These are phyloP conservation scores for Vulpes vulpes DNA, from an alignment of 2,113 vertebrate species.

Conservation along the genomic window DNA sequence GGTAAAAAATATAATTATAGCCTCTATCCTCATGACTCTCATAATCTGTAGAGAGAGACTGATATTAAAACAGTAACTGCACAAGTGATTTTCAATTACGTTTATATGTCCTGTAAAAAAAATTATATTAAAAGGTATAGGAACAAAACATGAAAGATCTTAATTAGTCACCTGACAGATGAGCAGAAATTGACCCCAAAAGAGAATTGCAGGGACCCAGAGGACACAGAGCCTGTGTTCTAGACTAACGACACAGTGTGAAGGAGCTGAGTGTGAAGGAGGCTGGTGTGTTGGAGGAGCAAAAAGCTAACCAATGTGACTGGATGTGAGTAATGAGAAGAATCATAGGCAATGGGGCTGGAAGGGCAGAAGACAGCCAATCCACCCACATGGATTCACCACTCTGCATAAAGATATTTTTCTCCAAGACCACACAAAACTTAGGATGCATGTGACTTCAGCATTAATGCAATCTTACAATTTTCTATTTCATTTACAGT, in stretches of 20 bases:
- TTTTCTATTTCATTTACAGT: not conserved
- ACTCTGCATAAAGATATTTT: not conserved
- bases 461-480: not conserved
- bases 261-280: not conserved
- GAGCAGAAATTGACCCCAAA: not conserved
- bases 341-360: rapidly evolving
- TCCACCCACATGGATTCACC: not conserved
- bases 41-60: not conserved
- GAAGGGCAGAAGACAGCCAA: not conserved
- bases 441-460: not conserved
- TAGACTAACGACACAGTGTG: not conserved
- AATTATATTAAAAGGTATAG: not conserved
- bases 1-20: conserved; percentile 25
- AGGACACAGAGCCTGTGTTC: not conserved
- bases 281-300: not conserved
- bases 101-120: conserved; percentile 30
- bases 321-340: not conserved
- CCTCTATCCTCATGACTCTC: conserved; percentile 22
- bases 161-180: not conserved
- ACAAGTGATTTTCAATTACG: conserved; percentile 42
- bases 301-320: not conserved
- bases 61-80: conserved; percentile 31
- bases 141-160: conserved; percentile 42
- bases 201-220: not conserved
- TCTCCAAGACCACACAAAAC: not conserved